Evolutionary conservation across 2,797 vertebrate genomes (phyloP).

Genomic region (Apogon talboti): DNA sequence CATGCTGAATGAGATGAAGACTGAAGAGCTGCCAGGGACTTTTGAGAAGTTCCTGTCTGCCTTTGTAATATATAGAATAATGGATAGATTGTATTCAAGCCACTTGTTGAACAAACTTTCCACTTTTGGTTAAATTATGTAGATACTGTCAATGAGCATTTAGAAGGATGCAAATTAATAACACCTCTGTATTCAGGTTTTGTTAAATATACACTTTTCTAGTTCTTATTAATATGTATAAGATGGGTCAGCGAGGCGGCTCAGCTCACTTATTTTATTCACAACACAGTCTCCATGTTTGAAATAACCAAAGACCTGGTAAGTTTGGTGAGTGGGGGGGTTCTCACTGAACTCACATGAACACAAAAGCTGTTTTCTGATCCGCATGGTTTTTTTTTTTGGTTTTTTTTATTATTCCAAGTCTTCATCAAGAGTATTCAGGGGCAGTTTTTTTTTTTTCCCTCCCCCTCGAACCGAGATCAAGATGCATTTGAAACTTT

Average conservation of each 20-base stretch:
- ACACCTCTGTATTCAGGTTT: slow-evolving; percentile 39
- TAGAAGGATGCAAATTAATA: slow-evolving; percentile 5
- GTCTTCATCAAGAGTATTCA: slow-evolving; percentile 57
- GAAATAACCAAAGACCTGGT: slow-evolving; percentile 65
- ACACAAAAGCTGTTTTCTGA: slow-evolving; percentile 33
- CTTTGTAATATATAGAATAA: slow-evolving; percentile 50
- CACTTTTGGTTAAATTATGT: slow-evolving; percentile 25
- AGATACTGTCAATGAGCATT: slow-evolving; percentile 12
- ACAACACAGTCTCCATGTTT: slow-evolving; percentile 24
- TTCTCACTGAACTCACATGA: slow-evolving; percentile 34
- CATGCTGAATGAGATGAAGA: slow-evolving; percentile 29
- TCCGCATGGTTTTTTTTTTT: slow-evolving; percentile 57
- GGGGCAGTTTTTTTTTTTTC: slow-evolving; percentile 13
- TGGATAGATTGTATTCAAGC: slow-evolving; percentile 44
- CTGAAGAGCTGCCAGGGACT: slow-evolving; percentile 27
- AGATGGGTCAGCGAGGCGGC: background rate
- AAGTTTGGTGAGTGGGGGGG: slow-evolving; percentile 21
- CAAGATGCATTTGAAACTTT: slow-evolving; percentile 14
- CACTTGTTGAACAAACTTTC: slow-evolving; percentile 37
- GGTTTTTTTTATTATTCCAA: slow-evolving; percentile 55
- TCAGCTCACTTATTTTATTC: slow-evolving; percentile 20
- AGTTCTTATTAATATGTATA: background rate
- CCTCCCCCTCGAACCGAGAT: slow-evolving; percentile 33
- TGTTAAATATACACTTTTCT: slow-evolving; percentile 40
- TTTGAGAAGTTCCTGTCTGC: slow-evolving; percentile 32